These are phyloP conservation scores for Cardiocondyla obscurior DNA, from an alignment of 1,140 invertebrate species.

Conservation along the genomic window DNA sequence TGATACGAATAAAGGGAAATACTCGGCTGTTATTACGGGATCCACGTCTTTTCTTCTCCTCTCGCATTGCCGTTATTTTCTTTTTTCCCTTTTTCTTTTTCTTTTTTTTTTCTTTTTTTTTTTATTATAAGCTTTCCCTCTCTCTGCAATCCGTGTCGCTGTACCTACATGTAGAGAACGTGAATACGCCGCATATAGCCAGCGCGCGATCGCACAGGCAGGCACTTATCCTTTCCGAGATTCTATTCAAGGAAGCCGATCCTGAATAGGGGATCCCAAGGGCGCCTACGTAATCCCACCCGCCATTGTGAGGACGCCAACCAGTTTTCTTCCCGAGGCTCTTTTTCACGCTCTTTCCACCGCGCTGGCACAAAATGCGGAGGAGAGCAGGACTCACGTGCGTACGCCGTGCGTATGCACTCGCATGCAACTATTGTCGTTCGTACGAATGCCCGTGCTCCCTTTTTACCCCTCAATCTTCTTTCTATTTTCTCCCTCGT, in stretches of 20 bases:
- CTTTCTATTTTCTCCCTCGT: neutral
- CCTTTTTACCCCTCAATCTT: neutral
- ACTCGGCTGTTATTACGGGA: slow-evolving; percentile 11
- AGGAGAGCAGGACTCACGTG: neutral
- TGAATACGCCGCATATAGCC: slow-evolving; percentile 20
- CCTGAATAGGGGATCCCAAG: slow-evolving; percentile 76
- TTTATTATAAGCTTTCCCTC: slow-evolving; percentile 14
- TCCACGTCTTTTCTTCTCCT: neutral
- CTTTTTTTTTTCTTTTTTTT: slow-evolving; percentile 11
- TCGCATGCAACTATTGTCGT: neutral
- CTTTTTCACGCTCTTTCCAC: slow-evolving; percentile 75
- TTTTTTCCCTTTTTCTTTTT: neutral
- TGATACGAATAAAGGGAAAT: neutral
- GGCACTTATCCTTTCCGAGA: slow-evolving; percentile 67
- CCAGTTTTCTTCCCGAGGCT: slow-evolving; percentile 69
- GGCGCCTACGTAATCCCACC: slow-evolving; percentile 79
- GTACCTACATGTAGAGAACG: neutral
- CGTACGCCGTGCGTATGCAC: neutral
- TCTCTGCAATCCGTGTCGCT: slow-evolving; percentile 16
- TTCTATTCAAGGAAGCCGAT: slow-evolving; percentile 71
- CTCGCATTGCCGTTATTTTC: neutral
- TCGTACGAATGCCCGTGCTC: neutral
- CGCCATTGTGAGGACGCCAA: slow-evolving; percentile 73
- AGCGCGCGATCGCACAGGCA: slow-evolving; percentile 15
- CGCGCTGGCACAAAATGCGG: slow-evolving; percentile 19